Conservation (phyloP, 2,888 invertebrate species). For the Cyclophora punctaria region DNA sequence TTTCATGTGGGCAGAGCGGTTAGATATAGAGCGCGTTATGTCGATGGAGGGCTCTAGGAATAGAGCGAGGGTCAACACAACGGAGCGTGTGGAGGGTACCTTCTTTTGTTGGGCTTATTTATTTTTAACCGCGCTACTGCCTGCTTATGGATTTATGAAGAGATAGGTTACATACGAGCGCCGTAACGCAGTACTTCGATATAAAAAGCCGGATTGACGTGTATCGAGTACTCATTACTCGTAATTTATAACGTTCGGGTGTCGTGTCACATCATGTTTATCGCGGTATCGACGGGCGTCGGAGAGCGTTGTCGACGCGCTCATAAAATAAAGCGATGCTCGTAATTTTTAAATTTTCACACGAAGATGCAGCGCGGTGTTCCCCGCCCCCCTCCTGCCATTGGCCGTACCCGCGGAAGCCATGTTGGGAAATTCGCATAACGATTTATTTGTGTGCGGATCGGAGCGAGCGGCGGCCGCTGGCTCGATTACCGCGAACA, state of each 20-base stretch:
- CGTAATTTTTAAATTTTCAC: slow-evolving; percentile 54
- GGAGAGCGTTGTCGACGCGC: slow-evolving; percentile 32
- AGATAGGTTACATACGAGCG: slow-evolving; percentile 7
- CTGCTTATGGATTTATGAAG: slow-evolving; percentile 3
- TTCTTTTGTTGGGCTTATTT: slow-evolving; percentile 43
- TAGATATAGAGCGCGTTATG: slow-evolving; percentile 27
- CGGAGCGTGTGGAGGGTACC: slow-evolving; percentile 43
- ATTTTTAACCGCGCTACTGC: slow-evolving; percentile 29
- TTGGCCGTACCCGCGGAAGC: slow-evolving; percentile 53
- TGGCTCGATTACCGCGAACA: slow-evolving; percentile 36
- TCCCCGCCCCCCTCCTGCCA: slow-evolving; percentile 38
- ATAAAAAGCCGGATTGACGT: slow-evolving; percentile 10
- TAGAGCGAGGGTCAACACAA: slow-evolving; percentile 60
- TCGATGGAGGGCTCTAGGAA: slow-evolving; percentile 51
- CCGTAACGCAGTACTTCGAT: slow-evolving; percentile 10
- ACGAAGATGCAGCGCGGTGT: slow-evolving; percentile 42
- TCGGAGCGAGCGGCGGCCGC: slow-evolving; percentile 36
- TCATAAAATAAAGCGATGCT: slow-evolving; percentile 45
- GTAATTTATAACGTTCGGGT: slow-evolving; percentile 33
- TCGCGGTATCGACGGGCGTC: slow-evolving; percentile 23
- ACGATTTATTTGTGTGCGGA: slow-evolving; percentile 62
- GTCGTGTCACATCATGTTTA: slow-evolving; percentile 31
- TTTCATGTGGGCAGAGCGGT: slow-evolving; percentile 44
- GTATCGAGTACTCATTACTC: slow-evolving; percentile 13
- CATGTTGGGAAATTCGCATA: slow-evolving; percentile 66